These are phyloP conservation scores for Gymnorhina tibicen DNA, from an alignment of 2,113 vertebrate genomes.

Conservation along the genomic window DNA sequence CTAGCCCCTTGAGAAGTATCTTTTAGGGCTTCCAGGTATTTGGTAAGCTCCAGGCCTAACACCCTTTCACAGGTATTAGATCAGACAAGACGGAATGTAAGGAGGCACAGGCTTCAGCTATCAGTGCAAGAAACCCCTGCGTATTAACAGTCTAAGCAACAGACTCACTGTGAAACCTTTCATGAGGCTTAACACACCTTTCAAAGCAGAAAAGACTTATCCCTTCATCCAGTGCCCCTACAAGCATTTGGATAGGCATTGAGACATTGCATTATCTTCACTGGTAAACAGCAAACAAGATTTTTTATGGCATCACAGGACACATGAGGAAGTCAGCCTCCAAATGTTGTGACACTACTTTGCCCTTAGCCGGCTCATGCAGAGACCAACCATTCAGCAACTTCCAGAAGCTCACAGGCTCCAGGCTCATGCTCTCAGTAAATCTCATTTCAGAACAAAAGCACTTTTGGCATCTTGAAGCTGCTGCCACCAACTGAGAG, in stretches of 20 bases:
- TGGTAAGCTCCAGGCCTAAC: neutral
- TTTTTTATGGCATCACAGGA: neutral
- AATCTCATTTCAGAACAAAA: neutral
- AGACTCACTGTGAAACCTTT: neutral
- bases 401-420: neutral
- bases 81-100: neutral
- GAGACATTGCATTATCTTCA: neutral
- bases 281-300: neutral
- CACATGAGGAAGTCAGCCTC: neutral
- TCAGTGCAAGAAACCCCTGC: neutral
- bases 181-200: neutral
- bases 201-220: neutral
- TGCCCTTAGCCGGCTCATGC: rapidly evolving
- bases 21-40: neutral
- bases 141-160: neutral
- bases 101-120: neutral
- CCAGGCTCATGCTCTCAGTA: neutral
- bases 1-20: neutral
- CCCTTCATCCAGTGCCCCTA: neutral
- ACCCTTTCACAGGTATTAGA: neutral
- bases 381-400: neutral
- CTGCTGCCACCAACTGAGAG: neutral
- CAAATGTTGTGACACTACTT: neutral
- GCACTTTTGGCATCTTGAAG: neutral
- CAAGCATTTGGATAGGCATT: neutral